phyloP scores from a whole-genome alignment of 2,113 vertebrate genomes.

The Tyrannus savana region DNA sequence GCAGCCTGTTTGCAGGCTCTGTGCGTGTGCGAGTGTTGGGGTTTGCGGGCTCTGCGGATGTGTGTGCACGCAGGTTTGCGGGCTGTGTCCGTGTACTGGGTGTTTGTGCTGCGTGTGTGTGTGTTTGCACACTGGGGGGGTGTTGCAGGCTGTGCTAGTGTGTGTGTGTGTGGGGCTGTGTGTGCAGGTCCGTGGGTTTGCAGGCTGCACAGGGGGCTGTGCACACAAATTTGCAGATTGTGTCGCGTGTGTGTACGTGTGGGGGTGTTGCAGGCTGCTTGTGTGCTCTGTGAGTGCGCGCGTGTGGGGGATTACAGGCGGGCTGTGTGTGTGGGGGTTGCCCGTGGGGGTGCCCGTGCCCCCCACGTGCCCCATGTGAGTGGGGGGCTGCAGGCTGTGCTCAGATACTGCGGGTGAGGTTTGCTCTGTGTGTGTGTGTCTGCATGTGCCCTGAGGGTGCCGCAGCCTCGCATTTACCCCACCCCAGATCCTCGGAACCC shows the following conservation, averaged over 20 bases:
- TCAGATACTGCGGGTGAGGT: background rate
- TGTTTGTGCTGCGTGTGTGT: background rate
- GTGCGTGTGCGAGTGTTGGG: background rate
- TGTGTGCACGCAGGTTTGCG: background rate
- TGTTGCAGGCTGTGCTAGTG: background rate
- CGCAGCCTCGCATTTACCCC: background rate
- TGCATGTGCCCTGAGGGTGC: background rate
- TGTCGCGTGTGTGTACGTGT: background rate
- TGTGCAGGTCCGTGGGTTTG: background rate
- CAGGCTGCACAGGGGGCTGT: background rate
- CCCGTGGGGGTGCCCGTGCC: background rate
- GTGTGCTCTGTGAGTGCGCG: background rate
- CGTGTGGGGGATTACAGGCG: background rate
- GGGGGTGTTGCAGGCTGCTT: constrained; percentile 44
- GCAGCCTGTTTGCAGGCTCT: background rate
- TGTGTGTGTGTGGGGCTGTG: background rate
- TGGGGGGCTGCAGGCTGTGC: background rate
- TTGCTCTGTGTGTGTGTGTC: background rate
- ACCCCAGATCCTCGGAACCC: background rate
- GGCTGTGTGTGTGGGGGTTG: background rate
- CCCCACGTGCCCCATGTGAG: background rate
- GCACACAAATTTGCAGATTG: background rate
- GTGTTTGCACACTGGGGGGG: background rate
- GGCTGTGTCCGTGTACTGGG: background rate
- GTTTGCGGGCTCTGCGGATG: background rate